Evolutionary conservation across 1,140 invertebrate genomes (phyloP).

Genomic region (Pollicipes pollicipes): DNA sequence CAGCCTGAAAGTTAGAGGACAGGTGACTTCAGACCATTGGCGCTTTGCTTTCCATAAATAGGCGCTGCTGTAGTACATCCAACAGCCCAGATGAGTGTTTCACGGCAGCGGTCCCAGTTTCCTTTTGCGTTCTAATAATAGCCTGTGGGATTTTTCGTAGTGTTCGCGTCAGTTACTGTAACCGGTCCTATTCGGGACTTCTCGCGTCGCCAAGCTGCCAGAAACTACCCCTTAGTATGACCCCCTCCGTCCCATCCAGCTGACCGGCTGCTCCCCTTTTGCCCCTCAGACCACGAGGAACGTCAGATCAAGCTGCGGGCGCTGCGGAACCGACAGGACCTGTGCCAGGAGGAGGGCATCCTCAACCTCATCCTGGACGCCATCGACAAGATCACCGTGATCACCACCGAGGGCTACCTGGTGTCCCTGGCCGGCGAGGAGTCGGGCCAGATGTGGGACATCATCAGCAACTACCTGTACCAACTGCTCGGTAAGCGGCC

Average conservation of each 20-base stretch:
- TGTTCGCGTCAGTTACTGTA: too few species aligned
- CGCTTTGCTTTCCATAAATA: too few species aligned
- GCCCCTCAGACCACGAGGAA: conserved; percentile 78
- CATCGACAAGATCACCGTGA: conserved; percentile 96
- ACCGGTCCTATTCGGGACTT: too few species aligned
- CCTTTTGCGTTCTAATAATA: too few species aligned
- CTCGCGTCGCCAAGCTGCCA: too few species aligned
- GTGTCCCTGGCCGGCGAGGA: conserved; percentile 70
- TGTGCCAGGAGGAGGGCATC: conserved; percentile 99
- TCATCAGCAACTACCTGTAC: conserved; percentile 92
- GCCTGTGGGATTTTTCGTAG: not conserved
- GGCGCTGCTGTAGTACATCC: too few species aligned
- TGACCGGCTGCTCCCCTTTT: conserved; percentile 3
- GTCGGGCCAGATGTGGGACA: conserved; percentile 77
- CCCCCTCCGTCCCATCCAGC: not conserved
- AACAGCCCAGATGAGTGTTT: too few species aligned
- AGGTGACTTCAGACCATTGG: too few species aligned
- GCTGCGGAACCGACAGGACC: conserved; percentile 88
- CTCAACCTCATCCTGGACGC: conserved; percentile 94
- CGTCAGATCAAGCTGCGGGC: conserved; percentile 92
- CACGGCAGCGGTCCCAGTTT: too few species aligned
- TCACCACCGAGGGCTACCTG: conserved; percentile 75
- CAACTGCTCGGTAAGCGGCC: conserved; percentile 72
- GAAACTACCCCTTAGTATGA: not conserved
- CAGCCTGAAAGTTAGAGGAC: too few species aligned